phyloP scores from a whole-genome alignment of 2,888 invertebrate species.

The Beris morrisii region DNA sequence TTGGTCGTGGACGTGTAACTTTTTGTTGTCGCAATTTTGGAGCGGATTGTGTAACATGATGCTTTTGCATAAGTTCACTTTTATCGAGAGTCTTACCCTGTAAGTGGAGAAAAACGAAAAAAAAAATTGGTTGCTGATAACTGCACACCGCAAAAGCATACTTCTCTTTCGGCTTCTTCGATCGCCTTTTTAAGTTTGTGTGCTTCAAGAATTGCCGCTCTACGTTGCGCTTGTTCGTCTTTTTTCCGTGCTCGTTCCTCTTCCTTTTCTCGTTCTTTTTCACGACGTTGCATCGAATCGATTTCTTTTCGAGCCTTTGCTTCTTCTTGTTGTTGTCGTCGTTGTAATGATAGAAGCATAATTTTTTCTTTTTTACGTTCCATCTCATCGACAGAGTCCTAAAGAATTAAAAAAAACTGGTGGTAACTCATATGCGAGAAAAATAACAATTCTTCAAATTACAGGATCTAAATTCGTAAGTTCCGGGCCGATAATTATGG shows the following conservation, averaged over 20 bases:
- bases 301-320: conserved; percentile 81
- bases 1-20: conserved; percentile 75
- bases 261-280: conserved; percentile 73
- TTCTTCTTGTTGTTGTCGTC: conserved; percentile 89
- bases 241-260: conserved; percentile 73
- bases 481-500: conserved; percentile 70
- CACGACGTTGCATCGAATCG: conserved; percentile 73
- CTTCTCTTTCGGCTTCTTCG: conserved; percentile 88
- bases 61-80: conserved; percentile 64
- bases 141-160: conserved; percentile 45
- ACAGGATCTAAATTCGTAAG: conserved; percentile 69
- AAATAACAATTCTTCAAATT: conserved; percentile 42
- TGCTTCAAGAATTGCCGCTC: conserved; percentile 87
- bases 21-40: conserved; percentile 68
- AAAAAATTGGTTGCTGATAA: not conserved
- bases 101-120: conserved; percentile 13
- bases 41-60: conserved; percentile 50
- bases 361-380: conserved; percentile 90
- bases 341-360: conserved; percentile 83
- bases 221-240: conserved; percentile 83
- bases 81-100: conserved; percentile 82
- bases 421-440: not conserved
- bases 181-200: conserved; percentile 92
- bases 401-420: conserved; percentile 1
- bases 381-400: conserved; percentile 88